A percentile compares a stretch with the other conserved stretches of the same genome.
Evolutionary conservation across 2,797 vertebrate genomes (phyloP).

Genomic region (Orientallactaga sibirica): DNA sequence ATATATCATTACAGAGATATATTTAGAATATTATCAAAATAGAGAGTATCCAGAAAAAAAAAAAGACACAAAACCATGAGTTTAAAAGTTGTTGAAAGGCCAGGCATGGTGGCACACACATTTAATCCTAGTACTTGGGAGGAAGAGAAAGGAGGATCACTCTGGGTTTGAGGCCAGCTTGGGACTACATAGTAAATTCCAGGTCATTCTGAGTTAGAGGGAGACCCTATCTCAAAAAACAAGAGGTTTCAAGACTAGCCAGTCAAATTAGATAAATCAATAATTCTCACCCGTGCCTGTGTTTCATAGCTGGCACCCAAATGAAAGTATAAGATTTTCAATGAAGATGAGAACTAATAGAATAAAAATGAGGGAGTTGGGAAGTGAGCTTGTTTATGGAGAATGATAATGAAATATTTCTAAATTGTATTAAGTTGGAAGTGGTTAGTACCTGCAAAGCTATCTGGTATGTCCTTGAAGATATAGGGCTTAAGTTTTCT

Average conservation of each 20-base stretch:
- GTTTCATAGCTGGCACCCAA: background rate
- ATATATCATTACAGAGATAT: slow-evolving; percentile 23
- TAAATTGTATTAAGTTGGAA: slow-evolving; percentile 23
- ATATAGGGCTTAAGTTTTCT: background rate
- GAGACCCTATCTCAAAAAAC: too few relatives aligned
- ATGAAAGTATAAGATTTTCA: slow-evolving; percentile 50
- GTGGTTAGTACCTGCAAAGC: slow-evolving; percentile 12
- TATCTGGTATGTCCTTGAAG: slow-evolving; percentile 1
- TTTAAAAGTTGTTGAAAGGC: background rate
- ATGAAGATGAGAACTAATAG: slow-evolving; percentile 12
- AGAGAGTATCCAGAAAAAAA: slow-evolving; percentile 47
- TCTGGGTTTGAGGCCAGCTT: too few relatives aligned
- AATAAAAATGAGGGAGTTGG: background rate
- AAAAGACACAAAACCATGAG: background rate
- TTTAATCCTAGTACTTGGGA: too few relatives aligned
- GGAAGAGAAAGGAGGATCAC: too few relatives aligned
- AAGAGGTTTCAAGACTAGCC: background rate
- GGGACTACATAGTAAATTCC: too few relatives aligned
- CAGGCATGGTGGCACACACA: background rate
- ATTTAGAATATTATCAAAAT: slow-evolving; percentile 48
- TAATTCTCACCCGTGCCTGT: background rate
- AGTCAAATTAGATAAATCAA: slow-evolving; percentile 51
- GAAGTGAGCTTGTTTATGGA: slow-evolving; percentile 30
- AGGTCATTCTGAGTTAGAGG: too few relatives aligned
- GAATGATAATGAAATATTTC: slow-evolving; percentile 33